Evolutionary conservation across 1,140 invertebrate species (phyloP).

Genomic region (Micrasema longulum): DNA sequence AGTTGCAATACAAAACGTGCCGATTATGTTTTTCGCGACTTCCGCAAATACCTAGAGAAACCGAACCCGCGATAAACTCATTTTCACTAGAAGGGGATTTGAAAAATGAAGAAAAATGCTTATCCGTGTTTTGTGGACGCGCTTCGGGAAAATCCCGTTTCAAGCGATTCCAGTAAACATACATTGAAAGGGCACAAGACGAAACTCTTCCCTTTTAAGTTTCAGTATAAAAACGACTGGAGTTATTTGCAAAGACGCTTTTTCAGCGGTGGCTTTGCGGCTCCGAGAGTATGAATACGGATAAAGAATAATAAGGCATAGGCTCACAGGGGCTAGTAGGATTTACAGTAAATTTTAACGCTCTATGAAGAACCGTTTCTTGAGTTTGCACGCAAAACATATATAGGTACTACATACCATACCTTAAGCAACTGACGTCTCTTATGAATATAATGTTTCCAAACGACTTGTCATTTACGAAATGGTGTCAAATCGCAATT

Average conservation of each 20-base stretch:
- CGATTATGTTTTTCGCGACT: neutral
- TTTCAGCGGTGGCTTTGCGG: slow-evolving; percentile 7
- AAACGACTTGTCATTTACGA: neutral
- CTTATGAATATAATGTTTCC: slow-evolving; percentile 3
- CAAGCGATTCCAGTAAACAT: neutral
- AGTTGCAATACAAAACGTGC: slow-evolving; percentile 18
- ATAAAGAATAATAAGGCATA: slow-evolving; percentile 9
- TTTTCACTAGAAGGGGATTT: slow-evolving; percentile 19
- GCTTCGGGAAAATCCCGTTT: slow-evolving; percentile 5
- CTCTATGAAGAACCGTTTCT: slow-evolving; percentile 1
- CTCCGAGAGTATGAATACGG: slow-evolving; percentile 11
- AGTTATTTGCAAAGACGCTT: neutral
- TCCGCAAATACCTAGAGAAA: slow-evolving; percentile 10
- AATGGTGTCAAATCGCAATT: too few species aligned
- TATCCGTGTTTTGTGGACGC: slow-evolving; percentile 17
- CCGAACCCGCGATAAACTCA: neutral
- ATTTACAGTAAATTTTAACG: slow-evolving; percentile 28
- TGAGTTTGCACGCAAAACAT: too few species aligned
- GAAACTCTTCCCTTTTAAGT: neutral
- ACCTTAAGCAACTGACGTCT: too few species aligned
- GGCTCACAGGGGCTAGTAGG: slow-evolving; percentile 21
- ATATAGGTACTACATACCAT: too few species aligned
- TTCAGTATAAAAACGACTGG: neutral
- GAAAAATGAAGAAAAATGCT: slow-evolving; percentile 37
- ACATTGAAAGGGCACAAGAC: slow-evolving; percentile 4